Conservation (phyloP, 2,888 invertebrate genomes). For the Drosophila sordidula region DNA sequence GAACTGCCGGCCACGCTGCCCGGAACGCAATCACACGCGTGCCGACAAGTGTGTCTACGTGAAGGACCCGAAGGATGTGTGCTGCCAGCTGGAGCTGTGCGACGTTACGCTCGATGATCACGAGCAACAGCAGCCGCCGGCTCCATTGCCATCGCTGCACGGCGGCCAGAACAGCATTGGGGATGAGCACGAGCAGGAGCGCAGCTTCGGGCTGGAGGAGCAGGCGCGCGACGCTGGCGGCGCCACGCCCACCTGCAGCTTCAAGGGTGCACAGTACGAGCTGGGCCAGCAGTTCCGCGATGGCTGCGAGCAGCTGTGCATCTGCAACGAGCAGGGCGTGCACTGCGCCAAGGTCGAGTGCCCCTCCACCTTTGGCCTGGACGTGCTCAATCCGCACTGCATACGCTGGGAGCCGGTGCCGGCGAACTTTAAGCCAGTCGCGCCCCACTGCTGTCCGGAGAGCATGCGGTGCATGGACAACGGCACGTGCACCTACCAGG, state of each 20-base stretch:
- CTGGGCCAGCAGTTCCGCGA: slow-evolving; percentile 92
- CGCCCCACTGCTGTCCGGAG: slow-evolving; percentile 93
- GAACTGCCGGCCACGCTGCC: slow-evolving; percentile 90
- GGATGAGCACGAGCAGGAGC: slow-evolving; percentile 48
- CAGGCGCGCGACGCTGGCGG: slow-evolving; percentile 76
- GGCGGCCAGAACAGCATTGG: slow-evolving; percentile 72
- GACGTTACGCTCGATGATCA: slow-evolving; percentile 93
- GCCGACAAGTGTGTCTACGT: slow-evolving; percentile 92
- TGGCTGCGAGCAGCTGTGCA: slow-evolving; percentile 92
- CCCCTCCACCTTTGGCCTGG: slow-evolving; percentile 93
- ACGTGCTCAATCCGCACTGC: slow-evolving; percentile 93
- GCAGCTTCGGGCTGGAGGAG: slow-evolving; percentile 69
- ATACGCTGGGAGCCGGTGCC: slow-evolving; percentile 94
- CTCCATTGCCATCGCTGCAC: slow-evolving; percentile 45
- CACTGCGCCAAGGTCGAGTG: slow-evolving; percentile 93
- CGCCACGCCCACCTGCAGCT: slow-evolving; percentile 65
- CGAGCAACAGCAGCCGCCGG: slow-evolving; percentile 85
- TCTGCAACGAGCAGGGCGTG: slow-evolving; percentile 89
- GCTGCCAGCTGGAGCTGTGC: slow-evolving; percentile 94
- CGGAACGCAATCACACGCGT: slow-evolving; percentile 86
- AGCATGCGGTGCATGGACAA: slow-evolving; percentile 92
- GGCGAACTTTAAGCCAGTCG: slow-evolving; percentile 88
- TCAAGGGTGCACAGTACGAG: slow-evolving; percentile 81
- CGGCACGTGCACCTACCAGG: slow-evolving; percentile 92
- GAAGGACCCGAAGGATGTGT: slow-evolving; percentile 92